Conservation (phyloP, 2,888 invertebrate genomes). For the Lithophane socia region DNA sequence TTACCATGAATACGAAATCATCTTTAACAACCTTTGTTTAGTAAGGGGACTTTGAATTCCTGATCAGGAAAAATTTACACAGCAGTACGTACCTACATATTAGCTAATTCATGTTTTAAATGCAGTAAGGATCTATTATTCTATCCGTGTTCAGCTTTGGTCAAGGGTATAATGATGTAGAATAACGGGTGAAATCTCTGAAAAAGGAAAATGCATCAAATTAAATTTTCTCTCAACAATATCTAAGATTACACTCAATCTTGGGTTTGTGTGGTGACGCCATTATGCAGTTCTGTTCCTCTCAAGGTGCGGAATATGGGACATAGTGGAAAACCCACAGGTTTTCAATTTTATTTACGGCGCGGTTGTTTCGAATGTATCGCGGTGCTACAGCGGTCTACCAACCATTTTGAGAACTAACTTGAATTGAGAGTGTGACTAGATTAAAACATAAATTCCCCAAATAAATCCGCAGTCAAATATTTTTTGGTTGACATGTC, state of each 20-base stretch:
- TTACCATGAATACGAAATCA: constrained; percentile 32
- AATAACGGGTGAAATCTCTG: constrained; percentile 6
- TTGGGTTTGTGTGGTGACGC: constrained; percentile 3
- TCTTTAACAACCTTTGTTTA: constrained; percentile 9
- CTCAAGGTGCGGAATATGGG: constrained; percentile 20
- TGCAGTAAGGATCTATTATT: neutral
- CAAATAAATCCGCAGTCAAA: constrained; percentile 7
- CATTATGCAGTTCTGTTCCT: constrained; percentile 22
- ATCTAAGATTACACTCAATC: neutral
- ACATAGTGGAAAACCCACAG: constrained; percentile 25
- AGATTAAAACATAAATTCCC: constrained; percentile 34
- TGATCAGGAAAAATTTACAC: neutral
- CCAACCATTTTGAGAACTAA: constrained; percentile 29
- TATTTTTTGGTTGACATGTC: constrained; percentile 23
- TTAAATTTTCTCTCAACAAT: neutral
- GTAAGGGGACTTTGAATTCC: constrained; percentile 1
- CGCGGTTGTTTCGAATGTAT: constrained; percentile 39
- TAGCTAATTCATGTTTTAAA: neutral
- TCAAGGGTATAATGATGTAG: constrained; percentile 21
- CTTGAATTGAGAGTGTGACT: constrained; percentile 50
- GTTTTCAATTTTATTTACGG: constrained; percentile 52
- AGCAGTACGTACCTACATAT: neutral
- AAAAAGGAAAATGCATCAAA: neutral
- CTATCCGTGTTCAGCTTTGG: constrained; percentile 13
- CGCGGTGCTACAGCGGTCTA: constrained; percentile 11